Conservation (phyloP, 1,140 invertebrate species). For the Araneus ventricosus region DNA sequence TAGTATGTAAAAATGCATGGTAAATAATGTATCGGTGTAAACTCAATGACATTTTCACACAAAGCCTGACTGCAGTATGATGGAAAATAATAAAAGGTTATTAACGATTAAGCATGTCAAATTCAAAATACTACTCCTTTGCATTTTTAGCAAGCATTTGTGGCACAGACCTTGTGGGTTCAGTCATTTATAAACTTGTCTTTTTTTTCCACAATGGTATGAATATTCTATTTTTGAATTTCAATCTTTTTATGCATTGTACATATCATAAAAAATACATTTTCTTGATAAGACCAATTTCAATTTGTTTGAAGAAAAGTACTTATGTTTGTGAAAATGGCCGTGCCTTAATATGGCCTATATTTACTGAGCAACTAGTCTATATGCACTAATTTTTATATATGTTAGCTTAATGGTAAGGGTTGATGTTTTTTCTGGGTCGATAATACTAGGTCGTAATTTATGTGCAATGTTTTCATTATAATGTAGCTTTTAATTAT, state of each 20-base stretch:
- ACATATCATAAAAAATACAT: conserved; percentile 63
- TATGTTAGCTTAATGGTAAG: conserved; percentile 75
- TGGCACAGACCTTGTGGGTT: conserved; percentile 54
- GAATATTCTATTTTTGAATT: conserved; percentile 69
- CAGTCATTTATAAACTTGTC: conserved; percentile 42
- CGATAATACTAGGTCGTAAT: conserved; percentile 69
- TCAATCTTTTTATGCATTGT: conserved; percentile 66
- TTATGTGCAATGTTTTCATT: conserved; percentile 75
- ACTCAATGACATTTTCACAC: neutral
- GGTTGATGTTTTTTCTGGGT: conserved; percentile 72
- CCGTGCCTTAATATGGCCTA: conserved; percentile 67
- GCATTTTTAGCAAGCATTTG: conserved; percentile 27
- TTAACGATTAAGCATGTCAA: neutral
- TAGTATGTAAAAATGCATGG: neutral
- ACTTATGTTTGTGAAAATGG: conserved; percentile 75
- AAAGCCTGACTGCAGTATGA: neutral
- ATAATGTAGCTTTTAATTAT: conserved; percentile 71
- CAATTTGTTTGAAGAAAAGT: conserved; percentile 70
- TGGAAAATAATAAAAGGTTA: neutral
- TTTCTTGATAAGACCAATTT: conserved; percentile 68
- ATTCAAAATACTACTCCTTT: neutral
- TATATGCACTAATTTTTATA: conserved; percentile 75
- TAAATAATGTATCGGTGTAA: conserved; percentile 10
- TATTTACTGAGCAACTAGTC: conserved; percentile 75
- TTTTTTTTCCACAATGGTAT: conserved; percentile 30